phyloP scores from a whole-genome alignment of 1,140 invertebrate genomes.

The Drosophila sucinea region DNA sequence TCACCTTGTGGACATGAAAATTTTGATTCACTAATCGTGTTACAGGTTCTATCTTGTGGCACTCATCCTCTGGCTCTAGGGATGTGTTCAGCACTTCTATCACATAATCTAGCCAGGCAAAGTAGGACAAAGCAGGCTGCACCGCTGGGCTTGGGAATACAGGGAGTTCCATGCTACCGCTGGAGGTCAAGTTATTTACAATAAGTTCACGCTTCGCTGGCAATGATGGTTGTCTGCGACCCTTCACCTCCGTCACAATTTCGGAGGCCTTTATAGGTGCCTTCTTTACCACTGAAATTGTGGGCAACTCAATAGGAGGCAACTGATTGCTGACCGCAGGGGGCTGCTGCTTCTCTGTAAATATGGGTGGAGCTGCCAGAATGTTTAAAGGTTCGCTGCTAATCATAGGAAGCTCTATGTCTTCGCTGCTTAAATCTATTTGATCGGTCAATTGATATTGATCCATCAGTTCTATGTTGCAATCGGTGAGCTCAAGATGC shows the following conservation, averaged over 20 bases:
- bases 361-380: constrained; percentile 49
- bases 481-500: constrained; percentile 68
- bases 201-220: constrained; percentile 67
- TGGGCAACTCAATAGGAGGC: constrained; percentile 63
- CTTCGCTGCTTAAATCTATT: constrained; percentile 73
- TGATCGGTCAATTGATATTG: constrained; percentile 76
- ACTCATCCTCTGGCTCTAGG: constrained; percentile 35
- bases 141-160: constrained; percentile 29
- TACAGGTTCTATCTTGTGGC: not conserved
- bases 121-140: constrained; percentile 60
- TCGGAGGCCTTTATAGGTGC: constrained; percentile 53
- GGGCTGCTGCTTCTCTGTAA: constrained; percentile 36
- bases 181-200: constrained; percentile 43
- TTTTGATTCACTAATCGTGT: constrained; percentile 41
- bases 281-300: constrained; percentile 70
- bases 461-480: constrained; percentile 80
- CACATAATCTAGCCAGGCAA: constrained; percentile 74
- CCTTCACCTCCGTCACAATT: constrained; percentile 64
- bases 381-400: constrained; percentile 64
- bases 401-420: constrained; percentile 63
- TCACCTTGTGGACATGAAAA: constrained; percentile 70
- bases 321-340: constrained; percentile 45
- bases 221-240: constrained; percentile 55
- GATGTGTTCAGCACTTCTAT: constrained; percentile 68
- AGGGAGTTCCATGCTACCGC: constrained; percentile 8